Evolutionary conservation across 2,888 invertebrate genomes (phyloP).

Genomic region (Dryomyza anilis): DNA sequence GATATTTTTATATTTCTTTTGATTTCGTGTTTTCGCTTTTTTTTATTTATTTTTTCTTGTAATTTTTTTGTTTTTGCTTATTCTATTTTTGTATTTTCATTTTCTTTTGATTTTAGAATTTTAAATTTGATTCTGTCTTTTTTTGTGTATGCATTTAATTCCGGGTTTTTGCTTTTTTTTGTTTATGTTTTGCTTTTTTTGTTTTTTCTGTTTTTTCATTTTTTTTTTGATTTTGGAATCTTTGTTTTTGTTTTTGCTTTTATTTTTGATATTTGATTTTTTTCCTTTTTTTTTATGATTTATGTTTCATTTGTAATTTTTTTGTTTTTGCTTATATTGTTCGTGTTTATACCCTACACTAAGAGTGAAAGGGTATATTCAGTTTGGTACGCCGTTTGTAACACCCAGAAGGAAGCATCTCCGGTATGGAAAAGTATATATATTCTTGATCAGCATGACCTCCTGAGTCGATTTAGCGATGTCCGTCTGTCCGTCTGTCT

Average conservation of each 20-base stretch:
- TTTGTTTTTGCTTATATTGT: neutral
- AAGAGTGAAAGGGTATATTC: too few species aligned
- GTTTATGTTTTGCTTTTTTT: neutral
- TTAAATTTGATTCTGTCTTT: neutral
- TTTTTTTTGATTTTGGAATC: neutral
- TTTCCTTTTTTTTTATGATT: neutral
- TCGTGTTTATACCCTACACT: too few species aligned
- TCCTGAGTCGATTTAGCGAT: too few species aligned
- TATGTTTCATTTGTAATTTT: neutral
- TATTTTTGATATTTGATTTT: neutral
- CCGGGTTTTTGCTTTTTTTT: neutral
- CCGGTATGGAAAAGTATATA: too few species aligned
- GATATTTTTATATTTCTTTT: too few species aligned
- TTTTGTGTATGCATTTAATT: neutral
- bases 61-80: neutral
- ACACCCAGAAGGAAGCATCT: too few species aligned
- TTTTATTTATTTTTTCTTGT: neutral
- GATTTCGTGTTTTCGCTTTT: too few species aligned
- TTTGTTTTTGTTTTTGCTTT: neutral
- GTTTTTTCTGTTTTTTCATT: neutral
- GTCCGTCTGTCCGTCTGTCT: too few species aligned
- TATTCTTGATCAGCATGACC: too few species aligned
- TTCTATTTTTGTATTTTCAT: neutral
- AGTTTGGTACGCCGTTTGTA: too few species aligned
- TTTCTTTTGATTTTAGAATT: neutral